A percentile compares a stretch with the other conserved stretches of the same genome.
Evolutionary conservation across 1,140 invertebrate genomes (phyloP).

Genomic region (Saxidomus purpurata): DNA sequence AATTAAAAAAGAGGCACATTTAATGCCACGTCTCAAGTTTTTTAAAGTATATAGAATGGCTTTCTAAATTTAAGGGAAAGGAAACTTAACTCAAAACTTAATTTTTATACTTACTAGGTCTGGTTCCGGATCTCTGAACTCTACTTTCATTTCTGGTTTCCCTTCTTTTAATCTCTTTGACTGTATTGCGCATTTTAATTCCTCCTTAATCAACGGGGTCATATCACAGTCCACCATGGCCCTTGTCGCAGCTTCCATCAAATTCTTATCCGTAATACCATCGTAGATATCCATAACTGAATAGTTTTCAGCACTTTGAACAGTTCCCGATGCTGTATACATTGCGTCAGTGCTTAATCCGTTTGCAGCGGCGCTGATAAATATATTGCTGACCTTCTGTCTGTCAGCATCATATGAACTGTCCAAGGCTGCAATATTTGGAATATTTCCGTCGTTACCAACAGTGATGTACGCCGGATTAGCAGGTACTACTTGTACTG

Average conservation of each 20-base stretch:
- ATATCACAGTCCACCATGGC: neutral
- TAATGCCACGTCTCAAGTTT: too few relatives aligned
- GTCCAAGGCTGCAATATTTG: neutral
- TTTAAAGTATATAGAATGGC: too few relatives aligned
- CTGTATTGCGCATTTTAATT: conserved; percentile 96
- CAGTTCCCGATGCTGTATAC: neutral
- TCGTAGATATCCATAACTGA: neutral
- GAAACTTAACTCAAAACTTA: too few relatives aligned
- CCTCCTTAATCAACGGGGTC: conserved; percentile 91
- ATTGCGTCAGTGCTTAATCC: conserved; percentile 3
- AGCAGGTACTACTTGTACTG: conserved; percentile 18
- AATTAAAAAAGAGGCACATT: neutral
- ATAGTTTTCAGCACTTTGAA: neutral
- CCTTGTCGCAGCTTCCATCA: neutral
- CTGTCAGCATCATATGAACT: neutral
- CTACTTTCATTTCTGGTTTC: conserved; percentile 82
- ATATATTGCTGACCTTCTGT: neutral
- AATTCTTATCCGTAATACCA: neutral
- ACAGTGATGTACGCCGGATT: neutral
- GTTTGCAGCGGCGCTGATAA: conserved; percentile 3
- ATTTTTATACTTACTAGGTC: conserved; percentile 67
- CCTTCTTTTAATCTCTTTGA: conserved; percentile 91
- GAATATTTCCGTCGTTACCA: neutral
- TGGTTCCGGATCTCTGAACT: conserved; percentile 76
- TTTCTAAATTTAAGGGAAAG: too few relatives aligned